Evolutionary conservation across 1,140 invertebrate species (phyloP), one percentile per base, ranked within the genome.

Genomic region (Drosophila funebris): DNA sequence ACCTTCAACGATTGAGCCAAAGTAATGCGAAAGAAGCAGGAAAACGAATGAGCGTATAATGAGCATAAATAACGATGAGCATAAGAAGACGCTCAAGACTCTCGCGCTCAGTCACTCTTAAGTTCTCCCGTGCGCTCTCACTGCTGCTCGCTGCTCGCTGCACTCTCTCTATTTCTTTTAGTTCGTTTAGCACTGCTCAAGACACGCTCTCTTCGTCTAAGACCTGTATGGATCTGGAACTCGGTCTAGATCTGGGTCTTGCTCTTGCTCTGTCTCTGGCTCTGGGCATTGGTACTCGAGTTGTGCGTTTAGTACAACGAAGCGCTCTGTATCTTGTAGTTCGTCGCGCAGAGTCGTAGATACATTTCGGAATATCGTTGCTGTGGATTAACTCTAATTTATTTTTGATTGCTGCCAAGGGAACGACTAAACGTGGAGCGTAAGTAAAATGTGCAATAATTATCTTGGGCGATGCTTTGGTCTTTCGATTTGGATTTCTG

Each of bases 311-410:
- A 83, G 66, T 78, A 61, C 54, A 67, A 78, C 74, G 61, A 82
- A 61, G 66, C 50, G 60, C 72, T 71, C 64, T 69, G 82, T 76
- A 76, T 88, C 83, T 87, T 77, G n/a, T 66, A 70, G 82, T 76
- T 83, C 63, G 75, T 44, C 31, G 66, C 78, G 57, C 63, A 66
- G 52, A 46, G 20, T 33, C 14, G 39, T 14, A 24, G 44, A 72
- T 76, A 63, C 44, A 14, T 74, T 78, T 43, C 67, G 81, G n/a
- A n/a, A n/a, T n/a, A n/a, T n/a, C n/a, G n/a, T n/a, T n/a, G n/a
- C n/a, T n/a, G n/a, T n/a, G n/a, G 81, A 85, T 85, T 87, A 85
- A 67, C 78, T 7, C 48, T 54, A 88, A 88, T 88, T 87, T 76
- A 64, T 75, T 87, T 85, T 85, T 78, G 74, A 85, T 87, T 88